Percentiles rank a stretch among this genome's conserved stretches.
Evolutionary conservation across 2,113 vertebrate species (phyloP).

Genomic region (Pterocles gutturalis): DNA sequence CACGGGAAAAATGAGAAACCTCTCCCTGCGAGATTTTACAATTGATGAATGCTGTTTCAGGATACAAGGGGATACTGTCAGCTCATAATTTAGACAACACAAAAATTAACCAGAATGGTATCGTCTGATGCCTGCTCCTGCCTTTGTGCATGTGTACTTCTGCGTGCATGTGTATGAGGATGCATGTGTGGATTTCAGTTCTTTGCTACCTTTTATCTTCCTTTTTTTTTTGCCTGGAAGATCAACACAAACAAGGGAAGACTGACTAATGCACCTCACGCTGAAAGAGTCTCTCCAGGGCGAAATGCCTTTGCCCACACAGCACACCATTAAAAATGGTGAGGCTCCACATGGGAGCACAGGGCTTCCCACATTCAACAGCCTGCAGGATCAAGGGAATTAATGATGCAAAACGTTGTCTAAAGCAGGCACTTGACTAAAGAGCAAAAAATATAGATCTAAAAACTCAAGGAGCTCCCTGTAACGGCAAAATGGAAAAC

Average conservation of each 20-base stretch:
- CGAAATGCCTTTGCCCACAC: conserved; percentile 16
- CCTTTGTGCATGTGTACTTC: neutral
- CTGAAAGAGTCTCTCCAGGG: conserved; percentile 8
- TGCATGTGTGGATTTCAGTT: neutral
- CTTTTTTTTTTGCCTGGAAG: neutral
- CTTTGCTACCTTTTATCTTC: neutral
- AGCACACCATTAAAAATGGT: neutral
- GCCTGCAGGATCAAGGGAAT: neutral
- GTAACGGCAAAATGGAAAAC: neutral
- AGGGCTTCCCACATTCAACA: neutral
- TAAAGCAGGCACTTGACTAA: neutral
- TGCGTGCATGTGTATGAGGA: neutral
- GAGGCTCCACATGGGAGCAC: conserved; percentile 13
- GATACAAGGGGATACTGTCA: neutral
- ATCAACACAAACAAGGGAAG: conserved; percentile 19
- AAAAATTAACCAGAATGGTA: neutral
- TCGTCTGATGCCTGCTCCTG: neutral
- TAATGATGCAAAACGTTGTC: neutral
- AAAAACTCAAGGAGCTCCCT: neutral
- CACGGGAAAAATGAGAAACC: neutral
- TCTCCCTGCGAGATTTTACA: neutral
- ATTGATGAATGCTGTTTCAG: neutral
- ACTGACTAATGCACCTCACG: neutral
- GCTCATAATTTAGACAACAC: neutral
- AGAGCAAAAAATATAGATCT: neutral